Evolutionary conservation across 2,113 vertebrate species (phyloP).

Genomic region (Syngnathoides biaculeatus): DNA sequence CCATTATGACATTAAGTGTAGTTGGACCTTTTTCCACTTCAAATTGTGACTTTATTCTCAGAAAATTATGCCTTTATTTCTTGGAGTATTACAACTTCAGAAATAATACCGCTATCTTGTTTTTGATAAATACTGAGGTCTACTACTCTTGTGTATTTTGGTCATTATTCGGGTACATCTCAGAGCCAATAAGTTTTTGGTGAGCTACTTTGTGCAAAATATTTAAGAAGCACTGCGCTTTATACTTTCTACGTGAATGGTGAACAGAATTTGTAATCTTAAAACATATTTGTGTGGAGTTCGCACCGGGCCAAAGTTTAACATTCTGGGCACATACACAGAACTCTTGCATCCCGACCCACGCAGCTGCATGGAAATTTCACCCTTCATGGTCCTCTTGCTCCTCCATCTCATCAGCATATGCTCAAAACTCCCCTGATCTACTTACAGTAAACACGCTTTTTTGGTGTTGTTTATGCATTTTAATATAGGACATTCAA

Average conservation of each 20-base stretch:
- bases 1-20: too few relatives aligned
- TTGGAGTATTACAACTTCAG: too few relatives aligned
- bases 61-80: too few relatives aligned
- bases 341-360: slow-evolving; percentile 14
- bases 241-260: not conserved
- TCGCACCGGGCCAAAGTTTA: slow-evolving; percentile 3
- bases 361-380: slow-evolving; percentile 42
- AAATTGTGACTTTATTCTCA: too few relatives aligned
- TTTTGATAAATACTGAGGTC: too few relatives aligned
- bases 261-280: not conserved
- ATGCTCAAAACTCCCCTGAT: not conserved
- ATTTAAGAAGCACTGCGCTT: too few relatives aligned
- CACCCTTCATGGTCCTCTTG: slow-evolving; percentile 6
- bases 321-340: slow-evolving; percentile 30
- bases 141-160: too few relatives aligned
- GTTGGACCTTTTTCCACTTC: too few relatives aligned
- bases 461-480: slow-evolving; percentile 25
- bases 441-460: slow-evolving; percentile 6
- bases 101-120: too few relatives aligned
- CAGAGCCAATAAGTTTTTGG: too few relatives aligned
- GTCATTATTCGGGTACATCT: too few relatives aligned
- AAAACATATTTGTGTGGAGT: not conserved
- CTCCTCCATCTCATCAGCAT: not conserved
- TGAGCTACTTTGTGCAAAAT: too few relatives aligned
- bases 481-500: slow-evolving; percentile 8